These are phyloP conservation scores for Drosophila rubida DNA, from an alignment of 2,888 invertebrate genomes.

Conservation along the genomic window DNA sequence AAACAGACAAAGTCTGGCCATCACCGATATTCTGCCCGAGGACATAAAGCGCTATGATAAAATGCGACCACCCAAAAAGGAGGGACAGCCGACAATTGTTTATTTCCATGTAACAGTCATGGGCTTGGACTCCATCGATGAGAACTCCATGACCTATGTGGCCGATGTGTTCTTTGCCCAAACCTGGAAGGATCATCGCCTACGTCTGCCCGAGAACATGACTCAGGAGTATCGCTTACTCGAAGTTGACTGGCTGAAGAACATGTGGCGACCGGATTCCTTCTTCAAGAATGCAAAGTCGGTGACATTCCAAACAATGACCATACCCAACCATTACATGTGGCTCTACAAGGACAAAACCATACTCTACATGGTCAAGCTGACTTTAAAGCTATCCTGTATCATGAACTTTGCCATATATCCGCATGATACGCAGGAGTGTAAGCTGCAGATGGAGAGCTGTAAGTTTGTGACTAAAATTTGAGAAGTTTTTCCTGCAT, in stretches of 20 bases:
- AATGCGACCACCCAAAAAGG: slow-evolving; percentile 96
- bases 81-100: slow-evolving; percentile 94
- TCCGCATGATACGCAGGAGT: slow-evolving; percentile 97
- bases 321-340: slow-evolving; percentile 96
- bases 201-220: slow-evolving; percentile 95
- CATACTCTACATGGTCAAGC: slow-evolving; percentile 93
- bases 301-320: slow-evolving; percentile 97
- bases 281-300: slow-evolving; percentile 97
- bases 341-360: slow-evolving; percentile 95
- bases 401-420: slow-evolving; percentile 98
- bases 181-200: slow-evolving; percentile 95
- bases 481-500: no score
- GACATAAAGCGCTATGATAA: slow-evolving; percentile 95
- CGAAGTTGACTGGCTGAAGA: slow-evolving; percentile 95
- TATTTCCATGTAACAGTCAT: slow-evolving; percentile 97
- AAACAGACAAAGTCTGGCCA: slow-evolving; percentile 88
- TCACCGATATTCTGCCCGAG: slow-evolving; percentile 93
- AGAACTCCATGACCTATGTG: slow-evolving; percentile 97
- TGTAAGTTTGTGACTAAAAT: slow-evolving; percentile 87
- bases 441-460: slow-evolving; percentile 97
- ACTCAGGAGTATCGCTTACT: slow-evolving; percentile 94
- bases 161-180: slow-evolving; percentile 97
- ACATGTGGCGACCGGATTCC: slow-evolving; percentile 97
- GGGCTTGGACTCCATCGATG: slow-evolving; percentile 97
- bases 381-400: slow-evolving; percentile 94